Evolutionary conservation across 2,888 invertebrate species (phyloP), one percentile per base, ranked within the genome.

Genomic region (Tetragonisca angustula): DNA sequence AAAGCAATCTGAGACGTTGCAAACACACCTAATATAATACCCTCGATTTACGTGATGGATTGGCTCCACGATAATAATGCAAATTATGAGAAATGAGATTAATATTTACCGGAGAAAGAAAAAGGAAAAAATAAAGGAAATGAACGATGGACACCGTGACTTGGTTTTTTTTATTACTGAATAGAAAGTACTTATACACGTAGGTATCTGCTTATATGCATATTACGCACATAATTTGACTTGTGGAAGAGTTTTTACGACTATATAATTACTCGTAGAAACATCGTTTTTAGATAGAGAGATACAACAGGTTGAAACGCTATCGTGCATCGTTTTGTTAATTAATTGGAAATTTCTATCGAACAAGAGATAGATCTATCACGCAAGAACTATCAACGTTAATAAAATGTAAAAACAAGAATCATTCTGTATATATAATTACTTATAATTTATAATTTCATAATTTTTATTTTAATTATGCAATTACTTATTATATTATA

Each of bases 11-110:
- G 19, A n/a, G 19, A 19, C 17, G 5, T 32, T 71, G 43, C 19
- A 19, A 13, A 24, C 36, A 24, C 71, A 19, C 19, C 71, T 71
- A 71, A 71, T n/a, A n/a, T n/a, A n/a, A n/a, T n/a, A n/a, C n/a
- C 36, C 4, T 69, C 50, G 68, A 52, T 27, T 71, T 71, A 59
- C 43, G 24, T 24, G 71, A 43, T 43, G 43, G 43, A 71, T 36
- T 17, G 19, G 43, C 43, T 43, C 17, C n/a, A 24, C n/a, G 5
- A n/a, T 59, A n/a, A n/a, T 59, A 59, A 24, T 59, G n/a, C n/a
- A 59, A 59, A 59, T 59, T 59, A 59, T n/a, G 56, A 59, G 56
- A 59, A 24, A 59, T 59, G 56, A 24, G n/a, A 59, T 24, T 59
- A n/a, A 59, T 59, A n/a, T 59, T 15, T 59, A 2, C 5, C 15